A percentile compares a stretch with the other conserved stretches of the same genome.
These are phyloP conservation scores for Myiotriccus ornatus DNA, from an alignment of 2,797 vertebrate species.

Conservation along the genomic window DNA sequence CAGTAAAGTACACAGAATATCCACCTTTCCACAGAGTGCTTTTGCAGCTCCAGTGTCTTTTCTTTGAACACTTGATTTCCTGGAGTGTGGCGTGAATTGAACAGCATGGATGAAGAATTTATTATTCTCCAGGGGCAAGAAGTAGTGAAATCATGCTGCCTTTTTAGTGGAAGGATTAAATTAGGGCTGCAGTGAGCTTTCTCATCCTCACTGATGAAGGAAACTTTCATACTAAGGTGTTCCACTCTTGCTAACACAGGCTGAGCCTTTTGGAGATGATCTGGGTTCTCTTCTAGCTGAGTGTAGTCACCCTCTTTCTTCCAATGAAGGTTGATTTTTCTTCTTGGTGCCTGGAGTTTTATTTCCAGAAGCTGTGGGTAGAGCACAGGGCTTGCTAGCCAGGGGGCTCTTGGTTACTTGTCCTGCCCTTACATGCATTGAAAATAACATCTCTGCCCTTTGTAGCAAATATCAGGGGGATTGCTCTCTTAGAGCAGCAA, in stretches of 20 bases:
- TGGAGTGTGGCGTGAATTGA: slow-evolving; percentile 64
- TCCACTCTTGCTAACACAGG: neutral
- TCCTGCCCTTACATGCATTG: neutral
- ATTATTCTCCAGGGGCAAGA: slow-evolving; percentile 58
- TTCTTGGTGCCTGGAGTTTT: neutral
- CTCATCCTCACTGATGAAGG: slow-evolving; percentile 50
- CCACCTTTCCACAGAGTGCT: slow-evolving; percentile 47
- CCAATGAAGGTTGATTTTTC: neutral
- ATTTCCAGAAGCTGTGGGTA: neutral
- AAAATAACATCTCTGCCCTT: neutral
- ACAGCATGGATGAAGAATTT: slow-evolving; percentile 67
- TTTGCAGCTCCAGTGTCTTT: slow-evolving; percentile 63
- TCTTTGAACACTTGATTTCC: slow-evolving; percentile 62
- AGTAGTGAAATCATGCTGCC: slow-evolving; percentile 56
- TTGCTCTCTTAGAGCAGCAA: neutral
- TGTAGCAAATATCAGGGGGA: neutral
- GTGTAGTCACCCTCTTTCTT: neutral
- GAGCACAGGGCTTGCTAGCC: neutral
- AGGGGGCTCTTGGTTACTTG: neutral
- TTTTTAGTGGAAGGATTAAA: slow-evolving; percentile 59
- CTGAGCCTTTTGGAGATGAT: slow-evolving; percentile 21
- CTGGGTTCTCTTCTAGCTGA: neutral
- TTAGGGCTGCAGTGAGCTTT: slow-evolving; percentile 43
- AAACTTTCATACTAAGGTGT: slow-evolving; percentile 30
- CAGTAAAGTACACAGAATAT: slow-evolving; percentile 44